Conservation (phyloP, 2,797 vertebrate genomes). For the Myotis daubentonii region DNA sequence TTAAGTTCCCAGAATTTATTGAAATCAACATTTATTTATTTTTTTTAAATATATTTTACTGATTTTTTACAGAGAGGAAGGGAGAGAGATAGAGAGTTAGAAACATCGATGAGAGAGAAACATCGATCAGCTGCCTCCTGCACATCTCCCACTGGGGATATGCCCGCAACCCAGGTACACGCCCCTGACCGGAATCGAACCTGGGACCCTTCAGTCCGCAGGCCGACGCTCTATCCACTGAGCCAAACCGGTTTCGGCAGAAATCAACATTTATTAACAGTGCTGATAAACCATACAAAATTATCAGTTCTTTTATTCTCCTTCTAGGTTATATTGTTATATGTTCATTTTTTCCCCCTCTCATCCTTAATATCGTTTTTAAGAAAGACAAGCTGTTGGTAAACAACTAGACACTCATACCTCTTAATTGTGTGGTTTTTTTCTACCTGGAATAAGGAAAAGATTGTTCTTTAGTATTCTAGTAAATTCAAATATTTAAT, state of each 20-base stretch:
- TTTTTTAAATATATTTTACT: too few species aligned
- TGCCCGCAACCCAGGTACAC: too few species aligned
- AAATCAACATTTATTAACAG: conserved; percentile 30
- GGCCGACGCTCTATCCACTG: too few species aligned
- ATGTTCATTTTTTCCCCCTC: not conserved
- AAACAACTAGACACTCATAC: not conserved
- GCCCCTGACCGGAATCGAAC: too few species aligned
- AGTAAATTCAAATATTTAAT: conserved; percentile 12
- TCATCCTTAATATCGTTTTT: not conserved
- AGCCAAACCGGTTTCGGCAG: too few species aligned
- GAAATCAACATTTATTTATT: conserved; percentile 38
- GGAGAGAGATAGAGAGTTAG: too few species aligned
- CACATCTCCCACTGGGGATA: too few species aligned
- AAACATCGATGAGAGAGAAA: too few species aligned
- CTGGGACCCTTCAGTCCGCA: too few species aligned
- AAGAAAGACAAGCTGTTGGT: not conserved
- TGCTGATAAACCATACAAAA: not conserved
- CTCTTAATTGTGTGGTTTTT: not conserved
- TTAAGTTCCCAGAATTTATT: not conserved
- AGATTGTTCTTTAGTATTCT: conserved; percentile 32
- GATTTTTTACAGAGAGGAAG: too few species aligned
- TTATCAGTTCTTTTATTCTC: conserved; percentile 10
- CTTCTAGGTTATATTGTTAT: not conserved
- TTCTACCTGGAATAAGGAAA: not conserved
- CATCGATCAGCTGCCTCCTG: too few species aligned